A percentile compares a stretch with the other conserved stretches of the same genome.
These are phyloP conservation scores for Alviniconcha strummeri DNA, from an alignment of 2,888 invertebrate species.

Conservation along the genomic window DNA sequence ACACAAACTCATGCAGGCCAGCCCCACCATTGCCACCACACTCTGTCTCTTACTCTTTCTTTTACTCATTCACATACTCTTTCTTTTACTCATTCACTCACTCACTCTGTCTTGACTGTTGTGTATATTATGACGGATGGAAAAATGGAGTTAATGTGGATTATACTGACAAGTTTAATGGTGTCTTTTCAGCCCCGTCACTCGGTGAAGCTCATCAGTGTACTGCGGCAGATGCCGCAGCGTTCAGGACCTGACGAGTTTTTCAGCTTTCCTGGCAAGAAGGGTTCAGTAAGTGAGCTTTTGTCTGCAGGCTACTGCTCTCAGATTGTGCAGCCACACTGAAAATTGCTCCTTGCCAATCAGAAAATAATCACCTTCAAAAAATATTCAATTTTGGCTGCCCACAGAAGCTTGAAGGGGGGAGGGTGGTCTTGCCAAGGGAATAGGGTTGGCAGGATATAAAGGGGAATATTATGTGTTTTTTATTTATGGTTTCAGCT, in stretches of 20 bases:
- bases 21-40: not conserved
- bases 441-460: too few species aligned
- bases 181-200: conserved; percentile 79
- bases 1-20: not conserved
- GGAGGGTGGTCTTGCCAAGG: too few species aligned
- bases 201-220: conserved; percentile 96
- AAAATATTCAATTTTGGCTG: too few species aligned
- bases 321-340: not conserved
- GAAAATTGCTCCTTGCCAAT: not conserved
- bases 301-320: not conserved
- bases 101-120: not conserved
- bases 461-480: too few species aligned
- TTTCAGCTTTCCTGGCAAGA: conserved; percentile 99
- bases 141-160: too few species aligned
- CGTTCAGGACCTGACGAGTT: conserved; percentile 98
- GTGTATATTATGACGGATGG: not conserved
- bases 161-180: too few species aligned
- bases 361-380: too few species aligned
- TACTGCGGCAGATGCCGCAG: conserved; percentile 98
- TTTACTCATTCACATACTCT: too few species aligned
- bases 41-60: not conserved
- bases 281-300: conserved; percentile 90
- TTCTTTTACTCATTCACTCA: not conserved
- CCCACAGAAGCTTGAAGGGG: too few species aligned
- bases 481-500: too few species aligned